phyloP scores from a whole-genome alignment of 2,888 invertebrate genomes.

The Clostera curtula region DNA sequence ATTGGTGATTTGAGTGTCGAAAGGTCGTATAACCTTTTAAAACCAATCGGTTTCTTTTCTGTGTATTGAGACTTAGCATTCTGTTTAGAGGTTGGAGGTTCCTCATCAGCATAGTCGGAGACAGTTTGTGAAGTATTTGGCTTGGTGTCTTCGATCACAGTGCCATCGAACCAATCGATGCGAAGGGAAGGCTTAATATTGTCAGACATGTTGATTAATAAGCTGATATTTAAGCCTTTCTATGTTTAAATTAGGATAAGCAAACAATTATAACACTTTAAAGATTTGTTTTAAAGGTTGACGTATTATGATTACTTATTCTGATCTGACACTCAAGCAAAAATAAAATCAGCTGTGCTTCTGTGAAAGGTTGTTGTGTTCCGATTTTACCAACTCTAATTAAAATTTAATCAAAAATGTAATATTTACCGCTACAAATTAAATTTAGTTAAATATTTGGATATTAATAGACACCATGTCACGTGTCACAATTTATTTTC shows the following conservation, averaged over 20 bases:
- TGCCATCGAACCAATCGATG: slow-evolving; percentile 69
- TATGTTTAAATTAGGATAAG: slow-evolving; percentile 1
- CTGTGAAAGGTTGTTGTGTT: too few relatives aligned
- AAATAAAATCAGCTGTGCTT: too few relatives aligned
- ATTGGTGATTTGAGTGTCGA: slow-evolving; percentile 49
- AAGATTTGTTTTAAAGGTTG: too few relatives aligned
- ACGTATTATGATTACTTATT: too few relatives aligned
- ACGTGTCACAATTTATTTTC: too few relatives aligned
- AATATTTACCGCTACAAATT: too few relatives aligned
- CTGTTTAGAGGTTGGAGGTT: slow-evolving; percentile 25
- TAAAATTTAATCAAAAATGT: too few relatives aligned
- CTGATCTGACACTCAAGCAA: too few relatives aligned
- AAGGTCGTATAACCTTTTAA: slow-evolving; percentile 55
- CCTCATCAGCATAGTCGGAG: slow-evolving; percentile 43
- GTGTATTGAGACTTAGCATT: slow-evolving; percentile 28
- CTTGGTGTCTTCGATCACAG: slow-evolving; percentile 45
- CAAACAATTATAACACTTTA: slow-evolving; percentile 2
- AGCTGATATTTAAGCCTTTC: slow-evolving; percentile 1
- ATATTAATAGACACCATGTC: too few relatives aligned
- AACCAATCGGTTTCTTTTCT: slow-evolving; percentile 62
- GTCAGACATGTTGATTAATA: slow-evolving; percentile 38
- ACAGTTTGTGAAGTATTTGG: slow-evolving; percentile 16
- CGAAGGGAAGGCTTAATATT: slow-evolving; percentile 44
- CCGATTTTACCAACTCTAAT: too few relatives aligned
- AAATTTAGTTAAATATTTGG: too few relatives aligned